Base-by-base conservation (phyloP, 37 sponge, comb jelly and placozoan genomes). In the Tethya wilhelma region DNA sequence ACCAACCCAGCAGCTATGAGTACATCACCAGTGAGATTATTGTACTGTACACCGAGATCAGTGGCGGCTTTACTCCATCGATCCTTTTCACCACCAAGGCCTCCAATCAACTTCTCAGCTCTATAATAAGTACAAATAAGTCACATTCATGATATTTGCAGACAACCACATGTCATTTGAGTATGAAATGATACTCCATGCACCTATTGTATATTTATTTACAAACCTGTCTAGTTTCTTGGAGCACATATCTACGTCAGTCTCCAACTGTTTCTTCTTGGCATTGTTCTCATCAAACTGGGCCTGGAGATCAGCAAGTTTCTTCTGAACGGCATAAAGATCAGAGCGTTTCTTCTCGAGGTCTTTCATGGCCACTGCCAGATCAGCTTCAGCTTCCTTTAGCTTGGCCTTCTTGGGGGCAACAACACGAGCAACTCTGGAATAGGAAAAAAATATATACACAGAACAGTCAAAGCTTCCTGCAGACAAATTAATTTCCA, bases 41-140 rank as follows among this genome's bases (percentile, higher is more conserved):
- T 66, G 59, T 90, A 97, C 66, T 81, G 78, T 17, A 64, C 29
- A 0, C 62, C 89, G 32, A 98, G 94, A 19, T 87, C 85, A 31
- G 8, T 71, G 25, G 96, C 98, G 40, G 96, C 92, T 53, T 90
- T 75, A 67, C 84, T 29, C 98, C 98, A 98, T 57, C 98, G 67
- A 7, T 80, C 80, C 79, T 93, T 93, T 88, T 98, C 98, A 49
- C 98, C 98, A 78, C 98, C 98, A 30, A 98, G 87, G 39, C 98
- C 98, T 58, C 98, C 98, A 32, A 98, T 96, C 53, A 98, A 81
- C 85, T 98, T 90, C 92, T 95, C 92, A 22, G 98, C 98, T 70
- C 93, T 82, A 63, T 3, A 59, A 38, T 37, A 37, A 67, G 23
- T 12, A 30, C 34, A 67, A n/a, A 26, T 60, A 12, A n/a, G 63